phyloP scores from a whole-genome alignment of 2,797 vertebrate species.

The Fistularia tabacaria region DNA sequence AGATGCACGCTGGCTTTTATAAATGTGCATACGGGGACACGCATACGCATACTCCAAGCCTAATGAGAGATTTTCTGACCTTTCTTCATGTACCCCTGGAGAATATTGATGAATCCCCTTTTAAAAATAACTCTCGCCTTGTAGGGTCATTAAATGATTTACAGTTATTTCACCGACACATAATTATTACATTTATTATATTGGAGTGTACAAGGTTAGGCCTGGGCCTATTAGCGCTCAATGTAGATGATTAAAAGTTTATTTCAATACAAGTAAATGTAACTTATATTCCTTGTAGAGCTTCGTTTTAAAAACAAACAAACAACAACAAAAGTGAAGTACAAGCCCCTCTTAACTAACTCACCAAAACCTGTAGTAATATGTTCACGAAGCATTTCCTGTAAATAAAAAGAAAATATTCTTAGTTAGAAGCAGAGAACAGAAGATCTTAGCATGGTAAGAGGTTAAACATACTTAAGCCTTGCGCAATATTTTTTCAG shows the following conservation, averaged over 20 bases:
- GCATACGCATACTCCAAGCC: conserved; percentile 46
- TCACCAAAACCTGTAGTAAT: conserved; percentile 2
- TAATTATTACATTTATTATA: conserved; percentile 77
- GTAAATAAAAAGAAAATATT: too few relatives aligned
- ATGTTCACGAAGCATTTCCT: too few relatives aligned
- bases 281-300: conserved; percentile 23
- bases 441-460: conserved; percentile 7
- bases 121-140: conserved; percentile 77
- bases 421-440: background rate
- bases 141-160: conserved; percentile 78
- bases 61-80: conserved; percentile 77
- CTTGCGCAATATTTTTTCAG: conserved; percentile 20
- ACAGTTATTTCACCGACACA: conserved; percentile 73
- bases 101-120: conserved; percentile 78
- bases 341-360: background rate
- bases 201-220: conserved; percentile 48
- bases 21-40: conserved; percentile 22
- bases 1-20: conserved; percentile 32
- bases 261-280: conserved; percentile 26
- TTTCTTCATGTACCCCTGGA: conserved; percentile 72
- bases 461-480: conserved; percentile 8
- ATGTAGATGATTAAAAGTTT: conserved; percentile 40
- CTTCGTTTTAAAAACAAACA: background rate
- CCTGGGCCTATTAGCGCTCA: conserved; percentile 49
- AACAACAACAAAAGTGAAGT: conserved; percentile 22